Evolutionary conservation across 2,113 vertebrate genomes (phyloP), one percentile per base, ranked within the genome.

Genomic region (Phalacrocorax aristotelis): DNA sequence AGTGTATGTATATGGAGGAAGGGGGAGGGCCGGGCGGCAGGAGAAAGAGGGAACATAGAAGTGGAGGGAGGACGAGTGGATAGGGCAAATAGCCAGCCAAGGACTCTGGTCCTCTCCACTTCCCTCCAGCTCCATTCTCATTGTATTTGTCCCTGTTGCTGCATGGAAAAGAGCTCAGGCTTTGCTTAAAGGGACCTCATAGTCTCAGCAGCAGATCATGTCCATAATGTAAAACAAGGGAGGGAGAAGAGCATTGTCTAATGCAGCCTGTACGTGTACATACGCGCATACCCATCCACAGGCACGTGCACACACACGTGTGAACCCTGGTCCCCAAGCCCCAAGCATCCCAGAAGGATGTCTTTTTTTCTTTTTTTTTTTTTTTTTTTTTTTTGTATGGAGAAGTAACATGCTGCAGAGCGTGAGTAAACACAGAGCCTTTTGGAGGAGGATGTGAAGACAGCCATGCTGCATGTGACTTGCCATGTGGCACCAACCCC

Each of bases 1-100:
- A 97, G 95, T 89, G 82, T 87, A 90, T 97, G 85, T 85, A 58
- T 79, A 70, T 27, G 51, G 79, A 90, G 65, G 64, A 64, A 76
- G 89, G 86, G 86, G 81, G 80, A 72, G 92, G 70, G 60, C 22
- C 7, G 75, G 52, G 74, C 21, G 1, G 65, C 23, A 64, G 57
- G 54, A 66, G 51, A 75, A 83, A 76, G 66, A 75, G 29, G 55
- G 82, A 92, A 61, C 0, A 0, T 18, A 44, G 38, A 80, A 87
- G 64, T 62, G 9, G 48, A 90, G 48, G 30, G 68, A 11, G 21
- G 60, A 78, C 17, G 5, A 90, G 74, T 25, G 22, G 30, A 65
- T 75, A 69, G 83, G 60, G 54, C 54, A 29, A 83, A 40, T 29
- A 94, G 77, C 77, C 72, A 89, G 74, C 21, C 68, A 83, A 78